Conservation (phyloP, 2,797 vertebrate genomes). For the Alcedo quadribrachys region DNA sequence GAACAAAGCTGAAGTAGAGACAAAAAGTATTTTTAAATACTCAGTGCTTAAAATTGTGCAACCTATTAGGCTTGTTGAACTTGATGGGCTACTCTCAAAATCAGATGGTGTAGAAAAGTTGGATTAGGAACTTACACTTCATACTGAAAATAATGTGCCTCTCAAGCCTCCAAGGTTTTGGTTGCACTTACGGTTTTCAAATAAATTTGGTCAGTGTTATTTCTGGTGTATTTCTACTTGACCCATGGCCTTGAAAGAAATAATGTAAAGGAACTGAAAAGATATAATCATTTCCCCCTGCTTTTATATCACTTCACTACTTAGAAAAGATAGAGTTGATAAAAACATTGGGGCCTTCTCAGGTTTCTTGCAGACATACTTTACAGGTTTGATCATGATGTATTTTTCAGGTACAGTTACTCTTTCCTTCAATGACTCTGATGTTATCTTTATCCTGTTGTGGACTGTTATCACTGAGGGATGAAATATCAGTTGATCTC, state of each 20-base stretch:
- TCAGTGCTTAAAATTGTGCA: not conserved
- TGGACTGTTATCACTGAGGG: not conserved
- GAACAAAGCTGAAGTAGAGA: not conserved
- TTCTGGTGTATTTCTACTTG: not conserved
- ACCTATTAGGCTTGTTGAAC: not conserved
- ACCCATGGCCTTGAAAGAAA: constrained; percentile 25
- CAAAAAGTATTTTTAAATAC: not conserved
- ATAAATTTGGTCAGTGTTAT: not conserved
- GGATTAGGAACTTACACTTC: not conserved
- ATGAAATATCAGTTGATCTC: constrained; percentile 48
- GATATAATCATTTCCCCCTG: constrained; percentile 33
- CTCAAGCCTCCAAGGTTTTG: not conserved
- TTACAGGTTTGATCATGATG: constrained; percentile 43
- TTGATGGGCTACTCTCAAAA: not conserved
- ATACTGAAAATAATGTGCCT: not conserved
- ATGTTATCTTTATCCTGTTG: constrained; percentile 58
- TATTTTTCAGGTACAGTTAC: constrained; percentile 53
- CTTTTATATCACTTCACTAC: constrained; percentile 7
- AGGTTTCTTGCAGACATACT: constrained; percentile 54
- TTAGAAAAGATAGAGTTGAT: constrained; percentile 43
- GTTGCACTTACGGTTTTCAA: not conserved
- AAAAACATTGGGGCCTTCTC: constrained; percentile 42
- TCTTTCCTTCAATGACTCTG: constrained; percentile 8
- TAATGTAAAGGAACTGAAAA: constrained; percentile 13
- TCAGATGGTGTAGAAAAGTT: not conserved